Conservation (phyloP, 2,888 invertebrate species). For the Cataglyphis rosenhaueri region DNA sequence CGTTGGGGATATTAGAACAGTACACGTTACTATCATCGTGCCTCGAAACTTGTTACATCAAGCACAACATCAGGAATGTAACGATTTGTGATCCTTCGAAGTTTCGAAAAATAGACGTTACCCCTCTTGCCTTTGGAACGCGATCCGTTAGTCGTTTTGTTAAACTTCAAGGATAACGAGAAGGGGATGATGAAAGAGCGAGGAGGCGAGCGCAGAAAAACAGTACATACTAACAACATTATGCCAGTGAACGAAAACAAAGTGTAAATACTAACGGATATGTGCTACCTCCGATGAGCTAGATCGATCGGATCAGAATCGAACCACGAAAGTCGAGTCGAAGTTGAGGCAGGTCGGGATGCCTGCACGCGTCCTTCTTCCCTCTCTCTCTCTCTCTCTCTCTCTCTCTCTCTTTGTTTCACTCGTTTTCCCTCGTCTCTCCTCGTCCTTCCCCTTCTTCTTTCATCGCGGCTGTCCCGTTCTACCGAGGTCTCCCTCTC, state of each 20-base stretch:
- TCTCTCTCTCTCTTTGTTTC: conserved; percentile 33
- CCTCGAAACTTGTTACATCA: background rate
- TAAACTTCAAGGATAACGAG: background rate
- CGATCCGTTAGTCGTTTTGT: conserved; percentile 8
- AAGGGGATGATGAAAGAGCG: background rate
- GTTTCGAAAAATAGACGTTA: background rate
- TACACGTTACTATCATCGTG: background rate
- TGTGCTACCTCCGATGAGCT: conserved; percentile 67
- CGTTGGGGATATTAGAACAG: background rate
- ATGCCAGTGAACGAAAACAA: conserved; percentile 30
- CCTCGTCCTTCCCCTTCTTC: conserved; percentile 57
- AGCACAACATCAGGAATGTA: background rate
- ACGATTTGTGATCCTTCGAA: conserved; percentile 5
- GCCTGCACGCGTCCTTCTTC: conserved; percentile 73
- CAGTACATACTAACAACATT: conserved; percentile 24
- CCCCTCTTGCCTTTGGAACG: background rate
- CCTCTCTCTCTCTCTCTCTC: conserved; percentile 45
- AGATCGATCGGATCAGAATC: conserved; percentile 83
- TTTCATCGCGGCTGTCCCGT: conserved; percentile 60
- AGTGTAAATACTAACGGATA: conserved; percentile 69
- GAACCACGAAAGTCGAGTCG: conserved; percentile 82
- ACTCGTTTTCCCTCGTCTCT: conserved; percentile 47
- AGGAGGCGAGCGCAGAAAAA: conserved; percentile 6
- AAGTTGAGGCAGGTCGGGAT: conserved; percentile 84
- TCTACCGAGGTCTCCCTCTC: conserved; percentile 53